A percentile compares a stretch with the other conserved stretches of the same genome.
Evolutionary conservation across 2,113 vertebrate species (phyloP).

Genomic region (Raphicerus campestris): DNA sequence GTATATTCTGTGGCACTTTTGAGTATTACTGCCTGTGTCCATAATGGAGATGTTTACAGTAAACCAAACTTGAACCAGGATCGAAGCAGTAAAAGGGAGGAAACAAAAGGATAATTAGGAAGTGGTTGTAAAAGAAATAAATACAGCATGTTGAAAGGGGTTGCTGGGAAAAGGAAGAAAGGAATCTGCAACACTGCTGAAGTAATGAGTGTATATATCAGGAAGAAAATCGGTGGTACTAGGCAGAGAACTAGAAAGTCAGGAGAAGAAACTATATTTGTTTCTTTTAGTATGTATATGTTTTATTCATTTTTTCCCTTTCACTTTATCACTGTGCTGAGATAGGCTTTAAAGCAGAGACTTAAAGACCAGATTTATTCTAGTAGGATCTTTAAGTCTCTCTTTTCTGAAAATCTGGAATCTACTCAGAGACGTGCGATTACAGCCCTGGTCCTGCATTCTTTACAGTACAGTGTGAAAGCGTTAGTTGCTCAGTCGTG

Average conservation of each 20-base stretch:
- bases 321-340: background rate
- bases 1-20: background rate
- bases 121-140: background rate
- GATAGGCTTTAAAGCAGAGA: background rate
- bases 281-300: background rate
- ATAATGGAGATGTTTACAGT: background rate
- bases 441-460: background rate
- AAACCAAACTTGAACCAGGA: background rate
- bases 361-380: background rate
- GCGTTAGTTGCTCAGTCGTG: background rate
- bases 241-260: background rate
- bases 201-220: background rate
- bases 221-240: background rate
- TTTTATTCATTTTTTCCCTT: background rate
- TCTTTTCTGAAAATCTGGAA: background rate
- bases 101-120: background rate
- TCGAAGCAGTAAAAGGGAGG: background rate
- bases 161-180: background rate
- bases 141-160: background rate
- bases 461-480: background rate
- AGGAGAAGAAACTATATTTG: background rate
- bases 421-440: background rate
- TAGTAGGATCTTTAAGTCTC: background rate
- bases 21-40: background rate
- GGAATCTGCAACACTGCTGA: background rate